Evolutionary conservation across 2,113 vertebrate genomes (phyloP), one percentile per base, ranked within the genome.

Genomic region (Neotoma lepida): DNA sequence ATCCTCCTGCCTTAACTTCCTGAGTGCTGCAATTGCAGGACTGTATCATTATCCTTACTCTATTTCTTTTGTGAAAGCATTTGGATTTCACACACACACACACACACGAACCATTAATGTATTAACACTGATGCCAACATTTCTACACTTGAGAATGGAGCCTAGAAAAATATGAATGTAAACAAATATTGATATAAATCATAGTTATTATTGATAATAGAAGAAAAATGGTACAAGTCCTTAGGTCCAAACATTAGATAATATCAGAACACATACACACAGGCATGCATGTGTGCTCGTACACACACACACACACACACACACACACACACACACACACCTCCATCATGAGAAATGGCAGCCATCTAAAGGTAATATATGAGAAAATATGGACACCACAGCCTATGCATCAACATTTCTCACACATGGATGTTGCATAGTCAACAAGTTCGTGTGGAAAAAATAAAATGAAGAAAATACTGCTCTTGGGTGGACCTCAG

Each of bases 151-250:
- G 17, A 20, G 7, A 54, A 12, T 44, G 26, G 18, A 66, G 9
- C 22, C 35, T 63, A 89, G 76, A 13, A 73, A 58, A 87, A 94
- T 33, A 87, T 22, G 81, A 88, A 80, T 90, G 26, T 80, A 74
- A 30, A 33, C 33, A 70, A 74, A 56, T 26, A 33, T 18, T 44
- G 6, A n/a, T 58, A 13, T 35, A n/a, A 49, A 20, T 66, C 33
- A 61, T 89, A 30, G 24, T 63, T 68, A 9, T 33, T 49, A 49
- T 63, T 73, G 49, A 35, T 78, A 89, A 54, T 2, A 35, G 6
- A 28, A 51, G 22, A 64, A 80, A 41, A 64, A 33, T 54, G 24
- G 41, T 8, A 88, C 33, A 64, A 68, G 51, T 49, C 12, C 54
- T 22, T 61, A 39, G 6, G 15, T 46, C 6, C 5, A 24, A 12